These are phyloP conservation scores for Acanthornis magna DNA, from an alignment of 2,797 vertebrate genomes.

Conservation along the genomic window DNA sequence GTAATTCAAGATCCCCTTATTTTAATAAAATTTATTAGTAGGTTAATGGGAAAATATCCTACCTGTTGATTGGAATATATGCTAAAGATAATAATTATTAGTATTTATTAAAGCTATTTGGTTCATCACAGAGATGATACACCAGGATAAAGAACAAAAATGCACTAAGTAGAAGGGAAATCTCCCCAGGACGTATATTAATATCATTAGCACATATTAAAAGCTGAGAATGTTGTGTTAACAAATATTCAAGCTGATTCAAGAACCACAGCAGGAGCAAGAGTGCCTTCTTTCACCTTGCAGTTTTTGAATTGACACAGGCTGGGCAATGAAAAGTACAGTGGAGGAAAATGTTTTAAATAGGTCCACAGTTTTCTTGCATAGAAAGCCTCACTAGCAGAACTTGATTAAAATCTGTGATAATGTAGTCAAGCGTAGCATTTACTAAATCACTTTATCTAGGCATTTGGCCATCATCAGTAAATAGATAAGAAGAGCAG, in stretches of 20 bases:
- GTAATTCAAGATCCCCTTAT: neutral
- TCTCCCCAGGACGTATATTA: conserved; percentile 74
- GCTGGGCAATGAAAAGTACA: neutral
- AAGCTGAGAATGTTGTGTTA: neutral
- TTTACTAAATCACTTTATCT: neutral
- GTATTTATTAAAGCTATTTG: conserved; percentile 79
- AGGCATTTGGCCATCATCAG: neutral
- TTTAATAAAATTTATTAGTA: conserved; percentile 57
- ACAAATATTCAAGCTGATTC: neutral
- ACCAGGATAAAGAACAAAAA: neutral
- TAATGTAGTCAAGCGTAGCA: neutral
- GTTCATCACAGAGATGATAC: conserved; percentile 65
- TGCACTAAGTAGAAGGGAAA: conserved; percentile 76
- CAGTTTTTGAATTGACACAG: neutral
- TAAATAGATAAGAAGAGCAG: neutral
- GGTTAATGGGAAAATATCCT: conserved; percentile 81
- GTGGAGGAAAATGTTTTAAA: neutral
- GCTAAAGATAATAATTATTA: conserved; percentile 80
- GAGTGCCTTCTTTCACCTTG: neutral
- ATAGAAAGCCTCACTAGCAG: neutral
- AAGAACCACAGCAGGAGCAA: neutral
- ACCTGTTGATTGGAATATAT: conserved; percentile 82
- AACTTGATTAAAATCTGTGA: neutral
- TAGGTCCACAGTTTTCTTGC: neutral
- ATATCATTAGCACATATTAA: neutral